Evolutionary conservation across 1,140 invertebrate species (phyloP).

Genomic region (Neotoxoptera formosana): DNA sequence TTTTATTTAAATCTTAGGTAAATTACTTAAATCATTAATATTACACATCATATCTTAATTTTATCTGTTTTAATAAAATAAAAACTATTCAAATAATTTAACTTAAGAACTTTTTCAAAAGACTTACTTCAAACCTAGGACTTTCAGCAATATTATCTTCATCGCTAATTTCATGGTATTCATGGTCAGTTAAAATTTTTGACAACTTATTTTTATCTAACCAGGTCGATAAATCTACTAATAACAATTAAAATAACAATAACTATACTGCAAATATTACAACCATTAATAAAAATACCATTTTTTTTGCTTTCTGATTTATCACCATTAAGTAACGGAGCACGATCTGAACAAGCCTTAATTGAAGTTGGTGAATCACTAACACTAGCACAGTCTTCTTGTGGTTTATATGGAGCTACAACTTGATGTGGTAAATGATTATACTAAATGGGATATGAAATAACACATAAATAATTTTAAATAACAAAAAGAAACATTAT

Average conservation of each 20-base stretch:
- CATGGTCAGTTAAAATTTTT: conserved; percentile 63
- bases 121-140: conserved; percentile 66
- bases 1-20: neutral
- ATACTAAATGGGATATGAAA: conserved; percentile 67
- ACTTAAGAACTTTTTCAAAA: neutral
- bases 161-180: conserved; percentile 93
- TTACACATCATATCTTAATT: neutral
- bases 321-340: conserved; percentile 65
- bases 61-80: neutral
- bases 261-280: neutral
- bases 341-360: conserved; percentile 65
- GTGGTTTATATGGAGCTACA: conserved; percentile 86
- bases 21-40: neutral
- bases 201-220: conserved; percentile 46
- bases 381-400: conserved; percentile 72
- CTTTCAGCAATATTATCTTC: conserved; percentile 73
- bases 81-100: neutral
- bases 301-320: conserved; percentile 58
- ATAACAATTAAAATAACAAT: conserved; percentile 10
- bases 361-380: conserved; percentile 64
- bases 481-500: neutral
- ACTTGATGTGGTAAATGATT: conserved; percentile 83
- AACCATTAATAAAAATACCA: conserved; percentile 48
- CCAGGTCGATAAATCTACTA: conserved; percentile 42
- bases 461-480: neutral